Base-by-base conservation (phyloP, 2,113 vertebrate species). In the Anthoscopus minutus region DNA sequence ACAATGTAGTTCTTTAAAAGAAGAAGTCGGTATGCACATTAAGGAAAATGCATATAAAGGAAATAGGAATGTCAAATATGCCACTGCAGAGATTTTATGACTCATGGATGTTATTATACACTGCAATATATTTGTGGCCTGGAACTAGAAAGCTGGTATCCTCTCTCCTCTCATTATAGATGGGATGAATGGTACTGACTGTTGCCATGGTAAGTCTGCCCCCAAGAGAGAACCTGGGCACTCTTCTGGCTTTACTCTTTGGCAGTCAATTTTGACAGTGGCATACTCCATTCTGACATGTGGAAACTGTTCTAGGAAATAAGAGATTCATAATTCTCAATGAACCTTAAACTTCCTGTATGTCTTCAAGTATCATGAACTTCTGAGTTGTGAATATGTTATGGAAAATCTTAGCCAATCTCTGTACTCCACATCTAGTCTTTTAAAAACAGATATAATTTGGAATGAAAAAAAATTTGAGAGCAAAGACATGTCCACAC, bases 11-110 rank as follows among this genome's bases (percentile, higher is more conserved):
- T 53, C 17, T 51, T 78, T 7, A 6, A 67, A 37, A 65, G 51
- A 37, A 48, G 0, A 35, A 35, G 6, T 19, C 10, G 10, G 2
- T 66, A 13, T 56, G 42, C 0, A 0, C n/a, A 4, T 7, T 57
- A 44, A 77, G 11, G 15, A 77, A 56, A 80, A 60, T 13, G 4
- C 6, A 33, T 19, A 22, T 9, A 57, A 33, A 42, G 10, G 18
- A 61, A 76, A 54, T 11, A 27, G 1, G 6, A 69, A 44, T 45
- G 51, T n/a, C 0, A 1, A 61, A 33, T 23, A 86, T 20, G 8
- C 28, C 11, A 61, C n/a, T 38, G 35, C 37, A 74, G 47, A 81
- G 11, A 20, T 18, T 79, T 78, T 61, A 20, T 51, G 40, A 51
- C 8, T 77, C 40, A 16, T 42, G 2, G 13, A 44, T 74, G 9